Conservation (phyloP, 1,140 invertebrate species). For the Drusus annulatus region DNA sequence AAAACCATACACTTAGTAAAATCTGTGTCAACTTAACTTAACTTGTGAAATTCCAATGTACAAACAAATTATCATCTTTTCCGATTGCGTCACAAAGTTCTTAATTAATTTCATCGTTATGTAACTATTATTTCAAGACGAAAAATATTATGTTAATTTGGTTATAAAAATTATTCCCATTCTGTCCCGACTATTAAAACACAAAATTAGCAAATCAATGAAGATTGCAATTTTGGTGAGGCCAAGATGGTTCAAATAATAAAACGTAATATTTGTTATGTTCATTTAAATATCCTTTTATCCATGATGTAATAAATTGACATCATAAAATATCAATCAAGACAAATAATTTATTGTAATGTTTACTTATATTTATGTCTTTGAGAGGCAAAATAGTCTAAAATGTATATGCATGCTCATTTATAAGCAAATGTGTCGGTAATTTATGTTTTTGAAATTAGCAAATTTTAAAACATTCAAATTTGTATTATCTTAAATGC, state of each 20-base stretch:
- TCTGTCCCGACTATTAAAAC: no score
- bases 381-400: conserved; percentile 21
- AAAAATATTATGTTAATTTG: no score
- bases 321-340: conserved; percentile 11
- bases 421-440: conserved; percentile 11
- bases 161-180: no score
- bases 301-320: conserved; percentile 19
- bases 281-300: conserved; percentile 29
- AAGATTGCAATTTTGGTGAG: neutral
- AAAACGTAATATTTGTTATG: conserved; percentile 20
- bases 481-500: conserved; percentile 26
- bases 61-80: no score
- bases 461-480: neutral
- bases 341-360: conserved; percentile 21
- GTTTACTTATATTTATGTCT: conserved; percentile 25
- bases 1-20: no score
- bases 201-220: neutral
- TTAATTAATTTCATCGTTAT: no score
- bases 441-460: conserved; percentile 32
- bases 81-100: no score
- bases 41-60: no score
- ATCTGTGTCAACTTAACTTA: no score
- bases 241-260: neutral
- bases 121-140: no score
- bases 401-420: conserved; percentile 22